phyloP scores from a whole-genome alignment of 2,113 vertebrate genomes.

The Asarcornis scutulata region DNA sequence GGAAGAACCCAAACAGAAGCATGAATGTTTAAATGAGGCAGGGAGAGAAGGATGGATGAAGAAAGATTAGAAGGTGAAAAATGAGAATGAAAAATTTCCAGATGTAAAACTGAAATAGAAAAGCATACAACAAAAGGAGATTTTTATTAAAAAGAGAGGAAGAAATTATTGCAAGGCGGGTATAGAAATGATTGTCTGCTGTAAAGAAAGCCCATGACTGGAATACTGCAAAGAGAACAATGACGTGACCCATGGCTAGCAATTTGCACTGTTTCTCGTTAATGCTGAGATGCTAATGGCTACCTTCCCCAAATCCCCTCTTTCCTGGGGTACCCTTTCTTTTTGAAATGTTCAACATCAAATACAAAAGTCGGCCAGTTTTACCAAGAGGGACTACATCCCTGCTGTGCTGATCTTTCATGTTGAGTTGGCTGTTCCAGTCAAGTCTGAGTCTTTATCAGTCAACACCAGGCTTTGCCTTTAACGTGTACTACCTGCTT shows the following conservation, averaged over 20 bases:
- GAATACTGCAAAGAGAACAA: constrained; percentile 3
- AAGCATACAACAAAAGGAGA: constrained; percentile 29
- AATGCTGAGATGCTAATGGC: constrained; percentile 9
- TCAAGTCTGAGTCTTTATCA: constrained; percentile 20
- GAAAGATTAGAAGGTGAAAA: constrained; percentile 30
- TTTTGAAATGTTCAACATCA: constrained; percentile 31
- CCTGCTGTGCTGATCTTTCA: constrained; percentile 26
- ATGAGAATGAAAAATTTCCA: constrained; percentile 11
- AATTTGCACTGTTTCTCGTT: constrained; percentile 21
- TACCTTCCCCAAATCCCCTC: not conserved
- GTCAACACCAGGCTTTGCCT: constrained; percentile 24
- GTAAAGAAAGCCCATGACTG: not conserved
- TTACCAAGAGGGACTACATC: not conserved
- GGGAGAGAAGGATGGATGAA: not conserved
- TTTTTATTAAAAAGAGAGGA: constrained; percentile 14
- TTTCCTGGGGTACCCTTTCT: constrained; percentile 16
- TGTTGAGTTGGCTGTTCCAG: constrained; percentile 13
- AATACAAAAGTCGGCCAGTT: constrained; percentile 14
- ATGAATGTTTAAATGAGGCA: constrained; percentile 18
- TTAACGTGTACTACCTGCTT: constrained; percentile 7
- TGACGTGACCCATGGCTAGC: not conserved
- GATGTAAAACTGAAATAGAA: constrained; percentile 1
- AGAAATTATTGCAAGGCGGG: constrained; percentile 13
- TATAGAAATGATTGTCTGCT: not conserved
- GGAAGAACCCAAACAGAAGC: constrained; percentile 31